phyloP scores from a whole-genome alignment of 2,113 vertebrate species.

The Syngnathus scovelli region DNA sequence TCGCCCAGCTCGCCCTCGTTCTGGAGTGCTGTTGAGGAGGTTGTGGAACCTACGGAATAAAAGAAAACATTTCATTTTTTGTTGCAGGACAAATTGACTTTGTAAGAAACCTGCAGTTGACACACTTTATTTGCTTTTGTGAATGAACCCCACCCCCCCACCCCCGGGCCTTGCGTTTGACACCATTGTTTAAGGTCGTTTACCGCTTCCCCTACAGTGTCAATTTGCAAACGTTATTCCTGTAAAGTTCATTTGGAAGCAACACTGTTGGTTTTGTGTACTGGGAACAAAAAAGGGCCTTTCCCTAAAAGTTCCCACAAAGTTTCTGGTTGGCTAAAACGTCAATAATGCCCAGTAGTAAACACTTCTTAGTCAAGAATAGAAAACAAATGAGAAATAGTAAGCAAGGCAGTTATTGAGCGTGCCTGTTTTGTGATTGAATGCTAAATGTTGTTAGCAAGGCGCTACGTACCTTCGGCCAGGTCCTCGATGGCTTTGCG shows the following conservation, averaged over 20 bases:
- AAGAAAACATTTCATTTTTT: too few relatives aligned
- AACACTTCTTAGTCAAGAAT: too few relatives aligned
- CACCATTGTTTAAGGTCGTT: too few relatives aligned
- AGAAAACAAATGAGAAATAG: neutral
- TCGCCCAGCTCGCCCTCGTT: slow-evolving; percentile 95
- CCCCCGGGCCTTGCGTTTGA: too few relatives aligned
- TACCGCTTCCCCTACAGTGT: neutral
- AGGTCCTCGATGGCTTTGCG: slow-evolving; percentile 97
- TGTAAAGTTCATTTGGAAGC: neutral
- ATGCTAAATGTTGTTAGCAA: neutral
- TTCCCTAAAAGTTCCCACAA: neutral
- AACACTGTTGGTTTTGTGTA: neutral
- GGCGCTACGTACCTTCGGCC: slow-evolving; percentile 80
- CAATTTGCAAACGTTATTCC: neutral
- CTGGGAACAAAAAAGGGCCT: neutral
- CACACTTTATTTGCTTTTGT: too few relatives aligned
- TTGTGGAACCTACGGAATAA: slow-evolving; percentile 82
- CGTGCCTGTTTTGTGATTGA: neutral
- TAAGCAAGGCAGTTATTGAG: neutral
- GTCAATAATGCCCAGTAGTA: neutral
- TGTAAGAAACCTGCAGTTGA: too few relatives aligned
- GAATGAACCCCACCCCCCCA: too few relatives aligned
- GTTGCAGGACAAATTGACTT: too few relatives aligned
- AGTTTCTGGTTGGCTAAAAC: neutral
- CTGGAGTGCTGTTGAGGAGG: slow-evolving; percentile 95